Conservation (phyloP, 2,113 vertebrate species). For the Chionomys nivalis region DNA sequence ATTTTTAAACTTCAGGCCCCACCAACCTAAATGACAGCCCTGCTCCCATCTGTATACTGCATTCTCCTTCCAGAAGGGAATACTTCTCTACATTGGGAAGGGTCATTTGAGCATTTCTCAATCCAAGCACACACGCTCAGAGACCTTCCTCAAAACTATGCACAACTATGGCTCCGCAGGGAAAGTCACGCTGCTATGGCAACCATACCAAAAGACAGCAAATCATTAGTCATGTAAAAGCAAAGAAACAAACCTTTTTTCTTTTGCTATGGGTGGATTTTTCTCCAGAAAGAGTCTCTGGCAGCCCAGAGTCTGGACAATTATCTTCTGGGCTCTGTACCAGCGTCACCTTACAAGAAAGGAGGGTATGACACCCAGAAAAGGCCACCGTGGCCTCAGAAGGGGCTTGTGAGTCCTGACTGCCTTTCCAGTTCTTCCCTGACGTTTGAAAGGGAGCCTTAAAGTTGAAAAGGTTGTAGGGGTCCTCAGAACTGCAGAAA, state of each 20-base stretch:
- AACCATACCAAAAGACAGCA: not conserved
- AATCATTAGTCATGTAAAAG: fast-evolving
- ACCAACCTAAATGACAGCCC: constrained; percentile 5
- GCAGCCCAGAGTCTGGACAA: constrained; percentile 72
- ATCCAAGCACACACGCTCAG: not conserved
- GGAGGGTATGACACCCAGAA: not conserved
- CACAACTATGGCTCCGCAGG: not conserved
- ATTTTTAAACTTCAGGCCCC: not conserved
- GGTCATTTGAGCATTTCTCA: not conserved
- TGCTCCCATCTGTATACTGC: not conserved
- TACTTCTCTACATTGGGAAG: not conserved
- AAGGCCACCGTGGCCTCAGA: not conserved
- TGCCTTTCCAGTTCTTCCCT: constrained; percentile 77
- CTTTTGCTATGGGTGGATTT: constrained; percentile 49
- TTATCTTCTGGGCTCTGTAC: constrained; percentile 80
- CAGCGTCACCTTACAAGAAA: constrained; percentile 77
- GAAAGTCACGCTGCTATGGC: not conserved
- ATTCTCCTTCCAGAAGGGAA: not conserved
- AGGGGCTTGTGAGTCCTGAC: not conserved
- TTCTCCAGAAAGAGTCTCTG: constrained; percentile 55
- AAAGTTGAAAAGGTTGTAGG: constrained; percentile 94
- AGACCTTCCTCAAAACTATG: not conserved
- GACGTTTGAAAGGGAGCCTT: constrained; percentile 88
- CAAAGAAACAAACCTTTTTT: constrained; percentile 85
- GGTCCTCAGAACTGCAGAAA: constrained; percentile 91